phyloP scores from a whole-genome alignment of 2,113 vertebrate species.

The Fregetta grallaria region DNA sequence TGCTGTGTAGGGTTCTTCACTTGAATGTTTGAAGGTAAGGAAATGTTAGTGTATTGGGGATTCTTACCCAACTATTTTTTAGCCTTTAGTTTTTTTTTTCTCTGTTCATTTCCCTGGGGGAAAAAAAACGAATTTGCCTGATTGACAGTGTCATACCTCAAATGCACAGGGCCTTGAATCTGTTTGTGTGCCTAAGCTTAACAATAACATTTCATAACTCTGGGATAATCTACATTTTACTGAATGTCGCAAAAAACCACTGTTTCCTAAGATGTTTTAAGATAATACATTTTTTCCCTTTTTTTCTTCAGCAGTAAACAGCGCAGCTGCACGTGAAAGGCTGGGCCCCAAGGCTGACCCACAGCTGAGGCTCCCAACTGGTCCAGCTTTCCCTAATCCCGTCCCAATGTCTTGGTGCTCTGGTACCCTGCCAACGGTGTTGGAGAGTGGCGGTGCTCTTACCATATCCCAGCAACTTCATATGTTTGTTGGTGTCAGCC shows the following conservation, averaged over 20 bases:
- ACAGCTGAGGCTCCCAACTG: not conserved
- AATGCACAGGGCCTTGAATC: not conserved
- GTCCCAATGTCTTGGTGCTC: not conserved
- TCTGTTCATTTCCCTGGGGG: not conserved
- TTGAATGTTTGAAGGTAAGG: not conserved
- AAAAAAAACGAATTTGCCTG: not conserved
- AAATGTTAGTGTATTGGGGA: not conserved
- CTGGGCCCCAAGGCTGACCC: not conserved
- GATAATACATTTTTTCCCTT: not conserved
- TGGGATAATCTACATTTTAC: not conserved
- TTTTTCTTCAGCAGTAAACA: not conserved
- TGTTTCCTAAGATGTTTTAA: not conserved
- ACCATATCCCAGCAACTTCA: not conserved
- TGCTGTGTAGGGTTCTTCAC: not conserved
- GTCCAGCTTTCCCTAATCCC: not conserved
- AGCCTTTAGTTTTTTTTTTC: not conserved
- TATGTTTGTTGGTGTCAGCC: rapidly evolving
- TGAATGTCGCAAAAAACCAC: not conserved
- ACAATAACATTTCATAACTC: not conserved
- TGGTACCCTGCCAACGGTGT: not conserved
- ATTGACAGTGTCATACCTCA: not conserved
- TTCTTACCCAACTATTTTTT: not conserved
- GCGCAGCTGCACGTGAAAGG: not conserved
- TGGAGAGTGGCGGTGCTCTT: rapidly evolving
- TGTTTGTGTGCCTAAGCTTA: not conserved